Evolutionary conservation across 2,113 vertebrate species (phyloP), one percentile per base, ranked within the genome.

Genomic region (Pampusana beccarii): DNA sequence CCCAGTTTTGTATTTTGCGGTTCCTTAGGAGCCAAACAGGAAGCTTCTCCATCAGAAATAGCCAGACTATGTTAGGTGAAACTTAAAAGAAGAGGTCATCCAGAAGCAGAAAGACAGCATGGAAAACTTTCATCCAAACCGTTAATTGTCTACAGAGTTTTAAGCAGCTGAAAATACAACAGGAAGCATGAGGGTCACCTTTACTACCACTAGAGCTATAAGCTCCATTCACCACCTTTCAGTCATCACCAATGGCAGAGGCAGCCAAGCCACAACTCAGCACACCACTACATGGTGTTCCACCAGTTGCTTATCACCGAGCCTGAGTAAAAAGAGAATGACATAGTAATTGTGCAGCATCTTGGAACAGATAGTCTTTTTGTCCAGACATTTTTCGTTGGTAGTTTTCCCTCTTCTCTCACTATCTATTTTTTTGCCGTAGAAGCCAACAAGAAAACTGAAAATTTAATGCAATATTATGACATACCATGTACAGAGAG

Each of bases 401-500:
- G 72, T 83, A 51, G 58, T 20, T 95, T 93, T 64, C 25, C 44
- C 36, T 70, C 54, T 77, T 92, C 62, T 61, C 36, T 88, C 66
- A 48, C 53, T 44, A 26, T 92, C 94, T 92, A 92, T 83, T 90
- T 96, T 96, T 95, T 93, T 96, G 73, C 92, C 46, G 42, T n/a
- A 53, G 86, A 86, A 93, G 26, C 75, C 86, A 97, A 92, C 79
- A 92, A 93, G 92, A 77, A 14, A 67, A 70, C 64, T 94, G 56
- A 94, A 94, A 93, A 92, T 70, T 90, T 94, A 94, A 95, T 95
- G 72, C 25, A 93, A 50, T 96, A 90, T 93, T 96, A 92, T 86
- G 91, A 86, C 72, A 77, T 80, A 7, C 36, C 64, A 38, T 51
- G 82, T 78, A 80, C 12, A 54, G 60, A 92, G 88, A 73, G 54